Evolutionary conservation across 1,140 invertebrate species (phyloP), one percentile per base, ranked within the genome.

Genomic region (Archivesica marissinica): DNA sequence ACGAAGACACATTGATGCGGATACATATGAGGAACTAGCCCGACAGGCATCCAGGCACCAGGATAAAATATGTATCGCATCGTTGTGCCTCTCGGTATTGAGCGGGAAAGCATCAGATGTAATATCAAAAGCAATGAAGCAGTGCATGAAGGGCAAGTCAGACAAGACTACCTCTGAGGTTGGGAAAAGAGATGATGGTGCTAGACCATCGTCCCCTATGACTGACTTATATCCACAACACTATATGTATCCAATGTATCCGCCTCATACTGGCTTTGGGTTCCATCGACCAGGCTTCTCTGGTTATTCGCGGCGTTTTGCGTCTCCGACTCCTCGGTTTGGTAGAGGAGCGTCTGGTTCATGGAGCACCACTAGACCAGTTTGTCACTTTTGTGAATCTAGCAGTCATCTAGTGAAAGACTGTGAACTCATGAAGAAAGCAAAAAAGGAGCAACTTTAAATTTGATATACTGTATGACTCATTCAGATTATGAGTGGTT

Each of bases 1-100:
- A 59, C 9, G 9, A 23, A n/a, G 6, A 9, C 54, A 59, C 54
- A 9, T n/a, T 59, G 28, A 59, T 13, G 54, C 54, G 6, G 54
- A 59, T n/a, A 59, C 54, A 9, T 59, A 59, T 59, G 54, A 23
- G n/a, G 54, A 59, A 59, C 28, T 59, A n/a, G 54, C 54, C n/a
- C 20, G 54, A 9, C 54, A 59, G 23, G 54, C 54, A 6, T 13
- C 54, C 23, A 59, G 54, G 23, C 54, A 59, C 23, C 28, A 23
- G 9, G 54, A 23, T 59, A 59, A 30, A 59, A 23, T 59, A 59
- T 13, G 54, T 30, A 59, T 59, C 20, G 6, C 54, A 59, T 59
- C 54, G 6, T 59, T 59, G 54, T 59, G 54, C 28, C 54, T 59
- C n/a, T 59, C 54, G 9, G 54, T 59, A 7, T 17, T 44, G 17